These are phyloP conservation scores for Dolichopus griseipennis DNA, from an alignment of 2,888 invertebrate species.

Conservation along the genomic window DNA sequence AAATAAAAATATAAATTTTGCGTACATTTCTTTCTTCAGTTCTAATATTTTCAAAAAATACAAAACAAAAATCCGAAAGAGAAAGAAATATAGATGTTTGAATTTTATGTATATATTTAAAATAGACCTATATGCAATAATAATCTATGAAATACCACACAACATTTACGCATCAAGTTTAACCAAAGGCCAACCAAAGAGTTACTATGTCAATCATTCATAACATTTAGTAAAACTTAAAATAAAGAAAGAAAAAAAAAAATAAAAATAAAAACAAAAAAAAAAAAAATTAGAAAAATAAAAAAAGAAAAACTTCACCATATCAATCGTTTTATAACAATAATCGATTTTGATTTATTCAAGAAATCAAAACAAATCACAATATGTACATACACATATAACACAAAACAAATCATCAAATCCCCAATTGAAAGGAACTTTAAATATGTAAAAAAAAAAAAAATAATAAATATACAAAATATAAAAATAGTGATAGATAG, in stretches of 20 bases:
- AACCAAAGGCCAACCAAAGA: background rate
- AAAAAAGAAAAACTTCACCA: background rate
- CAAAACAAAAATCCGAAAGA: too few species aligned
- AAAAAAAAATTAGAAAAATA: background rate
- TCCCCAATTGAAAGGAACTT: too few species aligned
- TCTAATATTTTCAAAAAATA: background rate
- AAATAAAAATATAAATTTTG: background rate
- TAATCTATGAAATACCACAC: background rate
- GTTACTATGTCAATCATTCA: slow-evolving; percentile 1
- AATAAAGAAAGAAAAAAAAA: too few species aligned
- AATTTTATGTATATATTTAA: too few species aligned
- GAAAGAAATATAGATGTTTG: too few species aligned
- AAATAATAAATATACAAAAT: background rate
- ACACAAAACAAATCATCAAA: too few species aligned
- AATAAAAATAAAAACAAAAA: background rate
- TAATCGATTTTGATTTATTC: slow-evolving; percentile 6
- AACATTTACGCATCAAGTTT: background rate
- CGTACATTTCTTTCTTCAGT: background rate
- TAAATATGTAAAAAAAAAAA: too few species aligned
- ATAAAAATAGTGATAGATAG: background rate
- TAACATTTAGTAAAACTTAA: too few species aligned
- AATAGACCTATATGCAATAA: too few species aligned
- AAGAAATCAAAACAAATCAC: background rate
- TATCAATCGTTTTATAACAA: background rate
- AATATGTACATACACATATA: background rate